Percentiles rank a stretch among this genome's conserved stretches.
Evolutionary conservation across 2,797 vertebrate genomes (phyloP).

Genomic region (Ataeniobius toweri): DNA sequence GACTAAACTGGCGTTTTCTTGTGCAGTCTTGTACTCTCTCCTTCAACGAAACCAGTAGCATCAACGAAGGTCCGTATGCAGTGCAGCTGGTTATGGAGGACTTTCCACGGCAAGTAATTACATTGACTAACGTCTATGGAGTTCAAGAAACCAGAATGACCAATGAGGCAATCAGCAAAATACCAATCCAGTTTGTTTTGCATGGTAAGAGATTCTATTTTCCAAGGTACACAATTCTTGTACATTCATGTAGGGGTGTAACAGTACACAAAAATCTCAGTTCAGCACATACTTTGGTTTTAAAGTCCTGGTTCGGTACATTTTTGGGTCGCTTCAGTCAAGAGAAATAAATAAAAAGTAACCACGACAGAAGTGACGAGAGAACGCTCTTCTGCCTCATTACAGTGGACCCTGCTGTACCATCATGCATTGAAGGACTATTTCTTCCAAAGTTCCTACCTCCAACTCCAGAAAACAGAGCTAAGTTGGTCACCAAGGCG

Average conservation of each 20-base stretch:
- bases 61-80: background rate
- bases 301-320: too few relatives aligned
- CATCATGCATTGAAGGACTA: constrained; percentile 49
- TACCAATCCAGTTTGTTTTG: constrained; percentile 53
- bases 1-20: background rate
- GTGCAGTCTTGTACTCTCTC: constrained; percentile 43
- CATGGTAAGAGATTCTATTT: constrained; percentile 15
- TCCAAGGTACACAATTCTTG: too few relatives aligned
- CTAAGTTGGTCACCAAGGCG: constrained; percentile 15
- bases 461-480: constrained; percentile 49
- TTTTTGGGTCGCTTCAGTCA: too few relatives aligned
- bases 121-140: constrained; percentile 9
- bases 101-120: constrained; percentile 38
- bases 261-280: background rate
- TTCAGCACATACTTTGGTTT: too few relatives aligned
- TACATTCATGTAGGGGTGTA: too few relatives aligned
- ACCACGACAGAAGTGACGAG: too few relatives aligned
- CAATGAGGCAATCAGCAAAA: constrained; percentile 26
- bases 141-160: accelerated
- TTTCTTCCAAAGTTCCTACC: constrained; percentile 52
- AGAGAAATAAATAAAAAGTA: too few relatives aligned
- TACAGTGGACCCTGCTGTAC: constrained; percentile 32
- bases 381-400: background rate
- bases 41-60: background rate
- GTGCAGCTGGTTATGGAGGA: constrained; percentile 61